A percentile compares a stretch with the other conserved stretches of the same genome.
These are phyloP conservation scores for Hofmannophila pseudospretella DNA, from an alignment of 2,888 invertebrate species.

Conservation along the genomic window DNA sequence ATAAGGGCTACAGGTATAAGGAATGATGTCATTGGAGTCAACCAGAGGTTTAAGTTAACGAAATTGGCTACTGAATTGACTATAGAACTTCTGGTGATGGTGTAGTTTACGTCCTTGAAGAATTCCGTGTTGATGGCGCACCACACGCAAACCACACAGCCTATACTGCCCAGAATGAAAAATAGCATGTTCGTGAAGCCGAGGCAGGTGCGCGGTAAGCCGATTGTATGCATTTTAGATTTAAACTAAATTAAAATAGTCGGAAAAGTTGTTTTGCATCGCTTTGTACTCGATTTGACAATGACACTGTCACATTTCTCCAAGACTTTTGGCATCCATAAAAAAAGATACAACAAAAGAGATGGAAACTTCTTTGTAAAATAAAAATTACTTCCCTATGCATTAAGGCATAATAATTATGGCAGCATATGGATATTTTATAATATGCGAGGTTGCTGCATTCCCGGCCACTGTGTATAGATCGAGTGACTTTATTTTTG, in stretches of 20 bases:
- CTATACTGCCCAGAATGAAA: constrained; percentile 41
- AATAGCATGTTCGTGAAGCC: constrained; percentile 59
- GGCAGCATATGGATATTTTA: too few relatives aligned
- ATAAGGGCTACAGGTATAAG: constrained; percentile 43
- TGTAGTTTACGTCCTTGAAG: constrained; percentile 60
- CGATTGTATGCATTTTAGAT: constrained; percentile 52
- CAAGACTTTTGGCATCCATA: too few relatives aligned
- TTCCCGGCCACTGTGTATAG: too few relatives aligned
- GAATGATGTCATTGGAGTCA: constrained; percentile 50
- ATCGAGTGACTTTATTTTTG: too few relatives aligned
- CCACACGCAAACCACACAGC: constrained; percentile 52
- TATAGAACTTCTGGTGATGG: constrained; percentile 49
- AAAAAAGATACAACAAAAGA: too few relatives aligned
- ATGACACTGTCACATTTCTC: constrained; percentile 3
- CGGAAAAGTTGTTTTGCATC: constrained; percentile 1
- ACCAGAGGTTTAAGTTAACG: constrained; percentile 52
- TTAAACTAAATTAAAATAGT: constrained; percentile 6
- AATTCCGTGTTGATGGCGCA: constrained; percentile 56
- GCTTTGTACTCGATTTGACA: not conserved
- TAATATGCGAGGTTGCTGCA: too few relatives aligned
- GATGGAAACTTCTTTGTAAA: too few relatives aligned
- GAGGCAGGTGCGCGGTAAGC: constrained; percentile 60
- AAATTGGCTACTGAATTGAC: constrained; percentile 48
- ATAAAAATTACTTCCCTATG: too few relatives aligned
- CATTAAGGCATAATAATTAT: too few relatives aligned